Percentiles rank a stretch among this genome's conserved stretches.
Evolutionary conservation across 2,113 vertebrate species (phyloP).

Genomic region (Sisor rabdophorus): DNA sequence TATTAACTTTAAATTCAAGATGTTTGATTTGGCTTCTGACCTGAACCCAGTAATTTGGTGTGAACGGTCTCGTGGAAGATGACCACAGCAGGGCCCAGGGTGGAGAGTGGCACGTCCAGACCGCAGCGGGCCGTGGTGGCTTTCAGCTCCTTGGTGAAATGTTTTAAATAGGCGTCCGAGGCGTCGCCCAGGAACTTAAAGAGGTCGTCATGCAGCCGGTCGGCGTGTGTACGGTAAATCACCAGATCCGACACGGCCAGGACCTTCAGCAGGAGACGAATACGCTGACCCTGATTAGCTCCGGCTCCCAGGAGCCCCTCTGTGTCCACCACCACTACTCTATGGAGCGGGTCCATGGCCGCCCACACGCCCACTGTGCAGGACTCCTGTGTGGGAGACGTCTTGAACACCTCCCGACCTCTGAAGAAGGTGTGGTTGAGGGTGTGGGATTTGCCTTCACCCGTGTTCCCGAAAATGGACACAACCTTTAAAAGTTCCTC

Average conservation of each 20-base stretch:
- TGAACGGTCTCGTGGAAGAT: conserved; percentile 99
- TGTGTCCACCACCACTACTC: conserved; percentile 90
- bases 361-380: conserved; percentile 98
- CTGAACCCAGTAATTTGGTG: conserved; percentile 92
- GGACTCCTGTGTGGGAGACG: conserved; percentile 93
- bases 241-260: conserved; percentile 92
- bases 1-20: too few species aligned
- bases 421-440: conserved; percentile 98
- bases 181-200: conserved; percentile 98
- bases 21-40: conserved; percentile 65
- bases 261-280: conserved; percentile 92
- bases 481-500: conserved; percentile 96
- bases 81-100: conserved; percentile 90
- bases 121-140: conserved; percentile 94
- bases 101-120: conserved; percentile 93
- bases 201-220: conserved; percentile 95
- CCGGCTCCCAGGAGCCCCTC: conserved; percentile 93
- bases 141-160: conserved; percentile 94
- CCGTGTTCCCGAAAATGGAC: conserved; percentile 97
- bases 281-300: conserved; percentile 91
- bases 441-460: conserved; percentile 97
- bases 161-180: conserved; percentile 95
- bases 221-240: conserved; percentile 95
- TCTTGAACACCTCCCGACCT: conserved; percentile 95
- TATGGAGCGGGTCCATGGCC: conserved; percentile 88